Evolutionary conservation across 30 jellyfish, hydroid and myxozoan genomes (phyloP).

Genomic region (Aurelia sp.): DNA sequence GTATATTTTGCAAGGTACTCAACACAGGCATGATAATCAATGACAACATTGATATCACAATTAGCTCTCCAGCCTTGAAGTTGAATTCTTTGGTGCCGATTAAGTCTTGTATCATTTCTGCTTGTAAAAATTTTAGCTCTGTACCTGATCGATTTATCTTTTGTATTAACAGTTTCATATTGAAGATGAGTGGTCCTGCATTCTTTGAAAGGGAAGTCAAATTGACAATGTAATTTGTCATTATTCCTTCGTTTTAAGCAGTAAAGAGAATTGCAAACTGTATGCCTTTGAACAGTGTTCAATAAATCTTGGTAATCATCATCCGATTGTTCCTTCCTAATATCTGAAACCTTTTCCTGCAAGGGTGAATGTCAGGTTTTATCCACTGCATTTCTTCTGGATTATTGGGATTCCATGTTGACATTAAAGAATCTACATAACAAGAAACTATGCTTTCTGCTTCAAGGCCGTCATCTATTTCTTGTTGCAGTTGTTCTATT

Average conservation of each 20-base stretch:
- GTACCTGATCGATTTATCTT: constrained; percentile 7
- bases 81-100: constrained; percentile 24
- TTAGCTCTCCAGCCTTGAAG: constrained; percentile 58
- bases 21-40: constrained; percentile 26
- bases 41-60: constrained; percentile 44
- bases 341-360: constrained; percentile 1
- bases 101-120: constrained; percentile 39
- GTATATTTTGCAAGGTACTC: constrained; percentile 73
- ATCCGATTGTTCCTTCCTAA: neutral
- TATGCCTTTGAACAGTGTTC: constrained; percentile 51
- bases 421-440: constrained; percentile 3
- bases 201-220: constrained; percentile 25
- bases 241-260: neutral
- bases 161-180: constrained; percentile 10
- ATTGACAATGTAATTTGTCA: constrained; percentile 19
- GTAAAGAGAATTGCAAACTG: constrained; percentile 27
- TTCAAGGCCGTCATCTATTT: neutral
- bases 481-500: neutral
- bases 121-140: constrained; percentile 46
- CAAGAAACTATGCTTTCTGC: constrained; percentile 11
- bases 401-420: constrained; percentile 1
- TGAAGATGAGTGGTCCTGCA: constrained; percentile 7
- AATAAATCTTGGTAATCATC: constrained; percentile 39
- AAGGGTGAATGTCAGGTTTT: constrained; percentile 23
- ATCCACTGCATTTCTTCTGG: neutral